Conservation (phyloP, 2,888 invertebrate species). For the Eupithecia centaureata region DNA sequence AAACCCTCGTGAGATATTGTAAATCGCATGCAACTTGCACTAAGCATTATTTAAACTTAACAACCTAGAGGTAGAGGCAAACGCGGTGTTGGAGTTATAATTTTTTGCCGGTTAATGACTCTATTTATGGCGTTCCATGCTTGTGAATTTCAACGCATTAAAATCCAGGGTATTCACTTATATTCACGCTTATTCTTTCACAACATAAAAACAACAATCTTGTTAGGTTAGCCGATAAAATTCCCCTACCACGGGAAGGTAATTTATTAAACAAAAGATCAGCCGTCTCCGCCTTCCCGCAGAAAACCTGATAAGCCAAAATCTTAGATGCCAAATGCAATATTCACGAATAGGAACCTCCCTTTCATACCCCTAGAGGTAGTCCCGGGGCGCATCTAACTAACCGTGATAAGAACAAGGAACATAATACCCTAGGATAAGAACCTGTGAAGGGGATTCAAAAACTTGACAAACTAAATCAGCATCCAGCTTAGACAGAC, state of each 20-base stretch:
- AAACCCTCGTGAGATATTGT: constrained; percentile 65
- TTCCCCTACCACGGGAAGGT: constrained; percentile 36
- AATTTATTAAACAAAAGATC: constrained; percentile 58
- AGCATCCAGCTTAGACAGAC: constrained; percentile 57
- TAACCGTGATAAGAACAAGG: constrained; percentile 77
- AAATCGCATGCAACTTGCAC: constrained; percentile 50
- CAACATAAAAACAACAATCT: constrained; percentile 27
- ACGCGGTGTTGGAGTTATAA: constrained; percentile 44
- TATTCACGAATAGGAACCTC: constrained; percentile 69
- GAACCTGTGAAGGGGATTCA: constrained; percentile 65
- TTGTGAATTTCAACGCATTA: constrained; percentile 41
- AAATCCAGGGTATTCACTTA: constrained; percentile 20
- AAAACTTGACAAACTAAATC: constrained; percentile 68
- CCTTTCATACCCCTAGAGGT: constrained; percentile 60
- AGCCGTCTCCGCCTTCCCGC: constrained; percentile 44
- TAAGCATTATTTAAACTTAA: constrained; percentile 57
- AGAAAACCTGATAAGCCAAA: constrained; percentile 59
- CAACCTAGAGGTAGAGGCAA: constrained; percentile 37
- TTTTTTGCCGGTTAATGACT: constrained; percentile 55
- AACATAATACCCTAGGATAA: too few relatives aligned
- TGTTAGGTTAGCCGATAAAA: constrained; percentile 27
- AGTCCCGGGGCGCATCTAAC: constrained; percentile 68
- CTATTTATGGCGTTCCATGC: constrained; percentile 52
- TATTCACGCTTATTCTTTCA: constrained; percentile 29
- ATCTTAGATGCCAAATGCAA: constrained; percentile 72